phyloP scores from a whole-genome alignment of 2,888 invertebrate genomes.

The Diplolepis rosae region DNA sequence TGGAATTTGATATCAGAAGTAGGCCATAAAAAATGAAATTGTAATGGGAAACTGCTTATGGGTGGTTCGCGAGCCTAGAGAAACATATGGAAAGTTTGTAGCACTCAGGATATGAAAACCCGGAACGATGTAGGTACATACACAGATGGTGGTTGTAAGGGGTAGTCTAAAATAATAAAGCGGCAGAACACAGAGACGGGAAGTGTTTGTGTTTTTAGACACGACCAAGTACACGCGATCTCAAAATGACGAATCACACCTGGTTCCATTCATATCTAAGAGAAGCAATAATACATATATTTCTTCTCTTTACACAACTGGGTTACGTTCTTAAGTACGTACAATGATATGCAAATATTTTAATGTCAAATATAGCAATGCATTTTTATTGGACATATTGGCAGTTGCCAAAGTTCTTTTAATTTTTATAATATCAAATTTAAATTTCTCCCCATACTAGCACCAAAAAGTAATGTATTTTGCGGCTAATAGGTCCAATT shows the following conservation, averaged over 20 bases:
- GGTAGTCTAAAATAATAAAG: constrained; percentile 67
- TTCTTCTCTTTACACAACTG: no score
- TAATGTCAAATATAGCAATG: neutral
- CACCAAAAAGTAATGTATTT: no score
- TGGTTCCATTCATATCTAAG: constrained; percentile 16
- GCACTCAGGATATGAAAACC: constrained; percentile 40
- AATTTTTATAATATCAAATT: no score
- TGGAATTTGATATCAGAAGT: constrained; percentile 29
- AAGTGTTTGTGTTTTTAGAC: constrained; percentile 66
- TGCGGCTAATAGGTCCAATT: no score
- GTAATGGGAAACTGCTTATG: constrained; percentile 41
- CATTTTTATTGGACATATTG: no score
- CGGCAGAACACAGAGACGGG: constrained; percentile 55
- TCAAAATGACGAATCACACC: constrained; percentile 44
- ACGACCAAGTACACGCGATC: constrained; percentile 45
- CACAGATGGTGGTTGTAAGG: constrained; percentile 63
- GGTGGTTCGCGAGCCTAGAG: constrained; percentile 36
- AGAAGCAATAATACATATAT: constrained; percentile 16
- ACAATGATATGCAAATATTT: neutral
- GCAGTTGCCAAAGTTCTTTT: no score
- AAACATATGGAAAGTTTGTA: constrained; percentile 42
- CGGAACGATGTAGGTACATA: constrained; percentile 55
- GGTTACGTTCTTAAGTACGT: neutral
- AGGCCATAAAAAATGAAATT: constrained; percentile 41
- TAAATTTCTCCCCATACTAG: no score